Evolutionary conservation across 2,797 vertebrate genomes (phyloP).

Genomic region (Leptatherina wallacei): DNA sequence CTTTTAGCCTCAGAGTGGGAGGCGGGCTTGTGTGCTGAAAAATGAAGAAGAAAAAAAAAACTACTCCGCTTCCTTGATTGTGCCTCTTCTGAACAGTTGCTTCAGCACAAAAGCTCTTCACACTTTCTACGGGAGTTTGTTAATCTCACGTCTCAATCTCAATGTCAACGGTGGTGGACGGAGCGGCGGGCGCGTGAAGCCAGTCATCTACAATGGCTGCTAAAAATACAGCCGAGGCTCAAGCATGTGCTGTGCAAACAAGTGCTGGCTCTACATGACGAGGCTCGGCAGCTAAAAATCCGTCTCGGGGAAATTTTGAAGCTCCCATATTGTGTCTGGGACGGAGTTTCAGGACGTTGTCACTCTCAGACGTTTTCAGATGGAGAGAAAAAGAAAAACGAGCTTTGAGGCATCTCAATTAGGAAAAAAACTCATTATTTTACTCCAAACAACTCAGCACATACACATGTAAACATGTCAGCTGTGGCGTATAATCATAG

Average conservation of each 20-base stretch:
- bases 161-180: slow-evolving; percentile 49
- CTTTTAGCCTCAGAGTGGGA: slow-evolving; percentile 82
- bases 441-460: slow-evolving; percentile 9
- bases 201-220: slow-evolving; percentile 73
- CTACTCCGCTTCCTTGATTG: slow-evolving; percentile 76
- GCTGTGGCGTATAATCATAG: slow-evolving; percentile 41
- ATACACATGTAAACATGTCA: slow-evolving; percentile 33
- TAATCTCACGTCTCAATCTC: slow-evolving; percentile 34
- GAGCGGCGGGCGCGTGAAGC: slow-evolving; percentile 47
- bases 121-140: slow-evolving; percentile 54
- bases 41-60: slow-evolving; percentile 8
- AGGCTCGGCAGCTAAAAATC: slow-evolving; percentile 43
- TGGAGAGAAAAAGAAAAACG: neutral
- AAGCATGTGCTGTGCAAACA: slow-evolving; percentile 75
- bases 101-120: slow-evolving; percentile 59
- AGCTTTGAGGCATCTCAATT: slow-evolving; percentile 36
- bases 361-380: slow-evolving; percentile 29
- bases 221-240: slow-evolving; percentile 80
- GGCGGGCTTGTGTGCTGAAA: slow-evolving; percentile 65
- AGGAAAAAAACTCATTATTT: neutral
- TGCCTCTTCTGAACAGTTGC: slow-evolving; percentile 75
- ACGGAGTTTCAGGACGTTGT: slow-evolving; percentile 13
- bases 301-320: slow-evolving; percentile 37
- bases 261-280: slow-evolving; percentile 55
- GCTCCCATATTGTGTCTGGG: slow-evolving; percentile 16